Base-by-base conservation (phyloP, 1,140 invertebrate genomes). In the Nephila pilipes region DNA sequence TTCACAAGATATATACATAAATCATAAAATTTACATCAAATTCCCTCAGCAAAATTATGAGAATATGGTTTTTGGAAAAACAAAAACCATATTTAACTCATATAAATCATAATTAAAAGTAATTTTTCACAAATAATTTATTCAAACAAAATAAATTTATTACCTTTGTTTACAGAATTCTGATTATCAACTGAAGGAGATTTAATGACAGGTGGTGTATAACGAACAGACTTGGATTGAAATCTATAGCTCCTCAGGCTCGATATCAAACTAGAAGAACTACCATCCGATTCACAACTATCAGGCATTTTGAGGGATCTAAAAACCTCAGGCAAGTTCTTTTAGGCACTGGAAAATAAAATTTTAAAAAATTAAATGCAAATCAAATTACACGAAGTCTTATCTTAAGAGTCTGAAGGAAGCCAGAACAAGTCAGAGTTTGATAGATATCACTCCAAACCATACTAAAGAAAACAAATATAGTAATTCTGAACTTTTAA, bases 171-270 rank as follows among this genome's bases (percentile, higher is more conserved):
- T 22, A 29, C 36, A 25, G 20, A 14, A 14, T 85, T n/a, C 18
- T 55, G 54, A 65, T 38, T 46, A 69, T 36, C 25, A 46, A 32
- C 16, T n/a, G 57, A 10, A 10, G 46, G 46, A 6, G 87, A 88
- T 3, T 22, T 5, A 14, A 12, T 12, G 38, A 18, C 0, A 54
- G 58, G 22, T 57, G 87, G 58, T 54, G 65, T 60, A 69, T 63
- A 88, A 1, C 12, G 1, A 16, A 46, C 38, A 16, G 32, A 10
- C 16, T 83, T 46, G 10, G 16, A 69, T 69, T 36, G 36, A 36
- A 88, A 88, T 88, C 87, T 88, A 29, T 46, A 88, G 46, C 32
- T 88, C 22, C 87, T 36, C 8, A 88, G 55, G 54, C 87, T 88
- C 22, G 60, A 88, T 46, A 69, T 88, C 22, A 69, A 36, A 69